Conservation (phyloP, 2,797 vertebrate genomes). For the Meriones psammophilus region DNA sequence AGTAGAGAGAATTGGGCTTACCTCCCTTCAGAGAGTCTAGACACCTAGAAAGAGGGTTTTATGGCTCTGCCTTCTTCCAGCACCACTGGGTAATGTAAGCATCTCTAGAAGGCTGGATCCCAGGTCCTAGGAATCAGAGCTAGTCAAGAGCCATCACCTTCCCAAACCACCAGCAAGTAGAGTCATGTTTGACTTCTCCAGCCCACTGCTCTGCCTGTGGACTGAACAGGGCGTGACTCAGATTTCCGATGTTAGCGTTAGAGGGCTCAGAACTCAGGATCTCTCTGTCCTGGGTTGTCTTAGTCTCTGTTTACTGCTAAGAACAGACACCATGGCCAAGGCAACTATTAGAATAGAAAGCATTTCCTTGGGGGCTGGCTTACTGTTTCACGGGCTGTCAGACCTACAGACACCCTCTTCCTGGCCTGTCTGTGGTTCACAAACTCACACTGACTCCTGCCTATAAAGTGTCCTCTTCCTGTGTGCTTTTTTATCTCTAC, state of each 20-base stretch:
- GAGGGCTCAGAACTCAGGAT: not conserved
- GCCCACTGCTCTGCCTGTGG: not conserved
- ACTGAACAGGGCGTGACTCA: not conserved
- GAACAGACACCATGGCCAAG: not conserved
- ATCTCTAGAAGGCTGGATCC: not conserved
- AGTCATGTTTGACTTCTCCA: not conserved
- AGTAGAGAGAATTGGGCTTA: not conserved
- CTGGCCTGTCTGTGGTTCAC: rapidly evolving
- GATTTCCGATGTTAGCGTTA: not conserved
- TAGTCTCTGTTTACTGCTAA: not conserved
- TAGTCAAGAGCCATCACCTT: not conserved
- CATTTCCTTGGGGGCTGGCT: not conserved
- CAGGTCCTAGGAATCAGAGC: not conserved
- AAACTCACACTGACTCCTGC: not conserved
- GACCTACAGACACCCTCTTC: not conserved
- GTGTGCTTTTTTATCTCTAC: not conserved
- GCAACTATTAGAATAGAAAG: not conserved
- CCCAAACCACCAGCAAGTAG: not conserved
- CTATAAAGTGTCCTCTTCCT: not conserved
- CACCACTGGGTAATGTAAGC: not conserved
- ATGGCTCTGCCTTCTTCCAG: not conserved
- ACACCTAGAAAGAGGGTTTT: not conserved
- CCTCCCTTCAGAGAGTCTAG: not conserved
- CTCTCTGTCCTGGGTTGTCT: not conserved
- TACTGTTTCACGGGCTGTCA: not conserved